Base-by-base conservation (phyloP, 2,888 invertebrate species). In the Aphidius colemani region DNA sequence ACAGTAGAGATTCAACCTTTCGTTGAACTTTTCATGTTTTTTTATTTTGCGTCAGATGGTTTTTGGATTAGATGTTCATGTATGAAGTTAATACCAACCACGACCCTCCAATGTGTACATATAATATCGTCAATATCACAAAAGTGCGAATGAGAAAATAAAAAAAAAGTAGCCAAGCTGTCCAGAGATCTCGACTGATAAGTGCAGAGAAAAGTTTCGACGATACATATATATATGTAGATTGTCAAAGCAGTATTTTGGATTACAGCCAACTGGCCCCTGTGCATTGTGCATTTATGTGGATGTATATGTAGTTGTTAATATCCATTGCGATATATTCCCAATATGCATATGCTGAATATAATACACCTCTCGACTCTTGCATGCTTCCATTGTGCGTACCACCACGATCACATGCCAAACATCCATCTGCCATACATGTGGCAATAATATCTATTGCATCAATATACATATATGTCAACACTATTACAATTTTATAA, bases 71-170 rank as follows among this genome's bases (percentile, higher is more conserved):
- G 57, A 48, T 65, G 61, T 61, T 65, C 65, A 65, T 61, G 48
- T 45, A 57, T 53, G 53, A 58, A 58, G 44, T 50, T 61, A 51
- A 57, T 57, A 10, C 45, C 51, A 45, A 61, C 46, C 43, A 11
- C 43, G 7, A 11, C 40, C 18, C 75, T 78, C 78, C 64, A 69
- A 71, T 74, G 76, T 77, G n/a, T n/a, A n/a, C n/a, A 76, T 13
- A 11, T 13, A 18, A 18, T 18, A 18, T 18, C 13, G 13, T 18
- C 13, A 18, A 51, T 51, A 39, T 51, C 10, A 73, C 30, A 30
- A 30, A 72, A 71, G 74, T 67, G 70, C 68, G 73, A 30, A 30
- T 30, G 30, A 30, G 30, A 30, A 30, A 30, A 30, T 18, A 30
- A 5, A 30, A 30, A 30, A 30, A 30, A 30, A 30, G n/a, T 30